Evolutionary conservation across 2,797 vertebrate genomes (phyloP).

Genomic region (Neosilurus mollespiculum): DNA sequence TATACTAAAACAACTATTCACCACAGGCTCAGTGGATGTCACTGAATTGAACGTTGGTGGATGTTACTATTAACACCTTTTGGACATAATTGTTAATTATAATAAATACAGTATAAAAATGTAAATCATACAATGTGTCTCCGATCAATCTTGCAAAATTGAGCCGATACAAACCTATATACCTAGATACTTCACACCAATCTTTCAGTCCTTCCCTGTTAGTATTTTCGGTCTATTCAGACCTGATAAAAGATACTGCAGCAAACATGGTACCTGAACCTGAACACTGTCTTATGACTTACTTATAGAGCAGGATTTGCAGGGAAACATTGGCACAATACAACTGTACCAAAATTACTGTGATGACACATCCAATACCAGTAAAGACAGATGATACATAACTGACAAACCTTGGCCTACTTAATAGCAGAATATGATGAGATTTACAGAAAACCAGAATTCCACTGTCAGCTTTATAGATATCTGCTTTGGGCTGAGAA

Average conservation of each 20-base stretch:
- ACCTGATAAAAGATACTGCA: conserved; percentile 11
- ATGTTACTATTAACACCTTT: no score
- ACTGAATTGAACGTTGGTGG: no score
- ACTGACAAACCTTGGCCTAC: neutral
- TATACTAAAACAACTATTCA: no score
- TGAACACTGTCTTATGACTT: conserved; percentile 37
- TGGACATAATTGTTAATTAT: no score
- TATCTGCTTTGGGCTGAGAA: neutral
- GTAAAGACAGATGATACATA: neutral
- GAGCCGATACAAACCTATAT: neutral
- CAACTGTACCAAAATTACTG: neutral
- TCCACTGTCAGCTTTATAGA: neutral
- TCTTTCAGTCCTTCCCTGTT: neutral
- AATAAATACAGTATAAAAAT: neutral
- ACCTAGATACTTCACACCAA: neutral
- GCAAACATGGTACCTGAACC: neutral
- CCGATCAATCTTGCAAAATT: neutral
- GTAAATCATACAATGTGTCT: neutral
- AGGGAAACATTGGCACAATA: neutral
- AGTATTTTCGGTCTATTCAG: neutral
- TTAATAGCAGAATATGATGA: neutral
- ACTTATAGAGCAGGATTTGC: neutral
- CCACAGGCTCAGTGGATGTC: no score
- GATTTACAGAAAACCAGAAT: neutral
- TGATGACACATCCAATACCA: conserved; percentile 1